Base-by-base conservation (phyloP, 2,797 vertebrate genomes). In the Galagoides demidoff region DNA sequence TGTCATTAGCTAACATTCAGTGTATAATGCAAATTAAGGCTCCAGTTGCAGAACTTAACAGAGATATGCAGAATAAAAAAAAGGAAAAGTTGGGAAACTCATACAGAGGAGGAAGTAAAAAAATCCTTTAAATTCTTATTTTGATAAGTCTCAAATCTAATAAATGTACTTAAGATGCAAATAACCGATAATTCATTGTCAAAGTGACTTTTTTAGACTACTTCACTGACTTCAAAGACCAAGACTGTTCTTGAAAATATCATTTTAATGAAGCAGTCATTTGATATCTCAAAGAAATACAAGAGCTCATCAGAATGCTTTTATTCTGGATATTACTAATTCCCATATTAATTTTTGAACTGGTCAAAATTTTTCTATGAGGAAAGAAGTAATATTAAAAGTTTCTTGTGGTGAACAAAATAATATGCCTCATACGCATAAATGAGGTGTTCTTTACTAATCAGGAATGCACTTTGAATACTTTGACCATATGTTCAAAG, bases 341-440 rank as follows among this genome's bases (percentile, higher is more conserved):
- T 79, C 71, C 39, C 89, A 95, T 86, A 85, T 96, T 93, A 96
- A 95, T 90, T 86, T 96, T 4, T 83, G 81, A 97, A 82, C 59
- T 90, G 81, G 77, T 91, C 81, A 93, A 89, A 92, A 81, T 66
- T 96, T 90, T 97, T 96, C 89, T 77, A 90, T 37, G n/a, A 64
- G 49, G 39, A 95, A 97, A 95, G 49, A 95, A 85, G 22, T 74
- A 94, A 95, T 66, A 94, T 94, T 95, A 94, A 92, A 96, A 95
- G 94, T 92, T 95, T 89, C 63, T 73, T 84, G 29, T n/a, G 84
- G 43, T 90, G 85, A 95, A 95, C 70, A 95, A 96, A 97, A 92
- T 87, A 95, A 92, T 76, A n/a, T 90, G 78, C 39, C 71, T 92
- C 85, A 89, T 70, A 85, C 86, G 61, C 78, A 86, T 85, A 95